A percentile compares a stretch with the other conserved stretches of the same genome.
phyloP scores from a whole-genome alignment of 2,888 invertebrate species.

The Oxyscelio sp. region DNA sequence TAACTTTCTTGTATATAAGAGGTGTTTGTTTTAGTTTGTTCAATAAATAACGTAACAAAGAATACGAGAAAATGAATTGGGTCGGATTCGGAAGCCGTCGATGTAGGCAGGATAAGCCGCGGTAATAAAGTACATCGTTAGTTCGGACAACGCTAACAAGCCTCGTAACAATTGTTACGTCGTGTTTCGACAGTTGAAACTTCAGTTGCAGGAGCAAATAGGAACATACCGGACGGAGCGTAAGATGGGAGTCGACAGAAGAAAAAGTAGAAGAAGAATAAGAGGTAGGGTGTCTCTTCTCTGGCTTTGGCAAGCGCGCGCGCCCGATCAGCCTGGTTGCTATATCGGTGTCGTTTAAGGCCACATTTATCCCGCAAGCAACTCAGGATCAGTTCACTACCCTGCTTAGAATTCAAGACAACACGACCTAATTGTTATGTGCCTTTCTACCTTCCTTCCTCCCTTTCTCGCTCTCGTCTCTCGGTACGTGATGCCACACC shows the following conservation, averaged over 20 bases:
- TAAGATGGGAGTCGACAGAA: conserved; percentile 62
- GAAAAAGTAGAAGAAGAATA: conserved; percentile 69
- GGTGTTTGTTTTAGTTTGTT: no score
- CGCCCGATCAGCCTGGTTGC: conserved; percentile 86
- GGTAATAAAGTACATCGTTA: conserved; percentile 87
- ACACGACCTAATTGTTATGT: conserved; percentile 88
- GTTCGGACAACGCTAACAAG: conserved; percentile 87
- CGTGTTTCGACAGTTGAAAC: conserved; percentile 71
- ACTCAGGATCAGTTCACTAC: conserved; percentile 87
- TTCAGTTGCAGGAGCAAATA: conserved; percentile 69
- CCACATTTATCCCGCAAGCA: conserved; percentile 85
- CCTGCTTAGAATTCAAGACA: conserved; percentile 88
- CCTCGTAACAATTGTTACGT: conserved; percentile 85
- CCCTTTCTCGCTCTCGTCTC: conserved; percentile 69
- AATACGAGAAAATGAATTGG: conserved; percentile 79
- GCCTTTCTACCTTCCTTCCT: conserved; percentile 79
- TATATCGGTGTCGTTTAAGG: conserved; percentile 88
- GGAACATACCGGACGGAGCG: conserved; percentile 60
- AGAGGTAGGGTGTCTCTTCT: conserved; percentile 72
- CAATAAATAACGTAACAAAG: no score
- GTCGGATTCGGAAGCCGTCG: conserved; percentile 76
- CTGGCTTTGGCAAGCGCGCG: conserved; percentile 86
- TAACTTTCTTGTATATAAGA: no score
- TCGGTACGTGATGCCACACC: conserved; percentile 69
- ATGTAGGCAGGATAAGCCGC: conserved; percentile 72